Evolutionary conservation across 2,113 vertebrate species (phyloP), one percentile per base, ranked within the genome.

Genomic region (Vombatus ursinus): DNA sequence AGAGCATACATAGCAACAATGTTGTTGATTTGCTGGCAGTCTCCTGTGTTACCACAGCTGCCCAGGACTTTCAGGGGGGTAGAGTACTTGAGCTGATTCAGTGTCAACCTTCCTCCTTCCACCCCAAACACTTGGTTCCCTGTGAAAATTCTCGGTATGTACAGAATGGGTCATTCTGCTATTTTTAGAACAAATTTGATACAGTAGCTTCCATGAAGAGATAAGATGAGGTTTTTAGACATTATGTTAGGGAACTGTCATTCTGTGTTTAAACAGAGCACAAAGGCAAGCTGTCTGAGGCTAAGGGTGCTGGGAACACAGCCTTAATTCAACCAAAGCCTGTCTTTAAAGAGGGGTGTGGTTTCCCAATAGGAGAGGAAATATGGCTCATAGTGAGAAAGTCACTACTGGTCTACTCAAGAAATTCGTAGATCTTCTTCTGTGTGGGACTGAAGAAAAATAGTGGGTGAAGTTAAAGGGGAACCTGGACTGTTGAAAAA

Each of bases 211-310:
- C 96, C 95, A 97, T 91, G 95, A 95, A 97, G 91, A 96, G 52
- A 96, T 96, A 98, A 97, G 91, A 54, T 61, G 50, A 93, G 92
- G 93, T 96, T 92, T 96, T 96, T 95, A 90, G 93, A 94, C 48
- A 11, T 97, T 95, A 92, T 96, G 92, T 96, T 94, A 84, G 93
- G 90, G 92, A 95, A 96, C 93, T 97, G 94, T 94, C 96, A 96
- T 97, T 97, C 96, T 92, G 84, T 96, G 53, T 97, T 97, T 97
- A 96, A 97, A 96, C 52, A 96, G 96, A 94, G 90, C 90, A 97
- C 97, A 96, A 97, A 97, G 92, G 96, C 97, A 97, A 97, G 93
- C 97, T 96, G 95, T 94, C 94, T 96, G 94, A 93, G 94, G 96
- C 96, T 92, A n/a, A 0, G 47, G 0, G 89, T 94, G 61, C 90